These are phyloP conservation scores for Metridium senile DNA, from an alignment of 92 coral and sea anemone species.

Conservation along the genomic window DNA sequence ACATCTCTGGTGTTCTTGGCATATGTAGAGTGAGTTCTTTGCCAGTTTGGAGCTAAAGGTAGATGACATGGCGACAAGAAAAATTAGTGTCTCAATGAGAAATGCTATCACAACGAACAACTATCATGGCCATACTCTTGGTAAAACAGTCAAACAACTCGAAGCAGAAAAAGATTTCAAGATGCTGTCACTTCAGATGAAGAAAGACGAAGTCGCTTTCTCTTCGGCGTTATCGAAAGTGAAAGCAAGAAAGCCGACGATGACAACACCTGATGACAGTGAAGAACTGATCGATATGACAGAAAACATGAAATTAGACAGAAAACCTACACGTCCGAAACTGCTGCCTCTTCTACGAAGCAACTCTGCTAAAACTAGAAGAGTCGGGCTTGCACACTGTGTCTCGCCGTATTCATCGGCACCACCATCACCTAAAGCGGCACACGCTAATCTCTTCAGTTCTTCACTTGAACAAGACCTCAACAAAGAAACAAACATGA, in stretches of 20 bases:
- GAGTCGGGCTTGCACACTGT: constrained; percentile 3
- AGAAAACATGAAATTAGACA: neutral
- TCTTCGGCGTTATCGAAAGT: constrained; percentile 20
- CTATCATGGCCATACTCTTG: constrained; percentile 50
- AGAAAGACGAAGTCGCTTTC: constrained; percentile 56
- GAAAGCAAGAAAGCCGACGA: neutral
- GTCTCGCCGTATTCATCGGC: neutral
- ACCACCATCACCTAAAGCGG: constrained; percentile 10
- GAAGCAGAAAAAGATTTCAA: constrained; percentile 77
- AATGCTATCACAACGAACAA: constrained; percentile 65
- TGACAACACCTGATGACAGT: neutral
- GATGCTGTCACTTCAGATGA: constrained; percentile 63
- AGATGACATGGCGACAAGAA: constrained; percentile 55
- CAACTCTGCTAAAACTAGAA: constrained; percentile 38
- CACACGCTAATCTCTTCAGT: neutral
- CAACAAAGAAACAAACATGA: neutral
- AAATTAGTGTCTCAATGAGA: constrained; percentile 59
- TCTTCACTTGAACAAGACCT: constrained; percentile 18
- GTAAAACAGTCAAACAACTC: constrained; percentile 51
- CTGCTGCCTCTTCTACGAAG: constrained; percentile 24
- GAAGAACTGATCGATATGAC: neutral
- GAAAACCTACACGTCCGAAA: neutral
- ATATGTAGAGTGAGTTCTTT: neutral
- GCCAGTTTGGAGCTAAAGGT: constrained; percentile 14
- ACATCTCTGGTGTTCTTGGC: neutral